phyloP scores from a whole-genome alignment of 2,888 invertebrate genomes.

The Parthenolecanium corni region DNA sequence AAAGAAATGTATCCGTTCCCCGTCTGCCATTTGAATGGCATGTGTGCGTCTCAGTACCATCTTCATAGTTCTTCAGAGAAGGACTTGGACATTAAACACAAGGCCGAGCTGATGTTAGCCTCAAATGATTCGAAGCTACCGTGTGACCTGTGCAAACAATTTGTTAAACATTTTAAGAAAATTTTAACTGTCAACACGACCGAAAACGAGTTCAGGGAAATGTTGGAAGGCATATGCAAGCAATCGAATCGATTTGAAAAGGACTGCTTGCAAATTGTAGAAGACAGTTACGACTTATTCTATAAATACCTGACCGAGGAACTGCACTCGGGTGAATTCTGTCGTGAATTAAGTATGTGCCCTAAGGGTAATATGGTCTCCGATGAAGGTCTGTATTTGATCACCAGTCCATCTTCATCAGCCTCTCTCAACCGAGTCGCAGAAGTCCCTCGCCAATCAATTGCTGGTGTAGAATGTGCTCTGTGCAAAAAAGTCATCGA shows the following conservation, averaged over 20 bases:
- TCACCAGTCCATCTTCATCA: not conserved
- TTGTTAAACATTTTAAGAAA: conserved; percentile 67
- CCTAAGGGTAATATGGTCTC: conserved; percentile 36
- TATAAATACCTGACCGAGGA: conserved; percentile 58
- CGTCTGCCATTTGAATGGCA: conserved; percentile 64
- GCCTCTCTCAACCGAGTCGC: not conserved
- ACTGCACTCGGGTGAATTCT: conserved; percentile 57
- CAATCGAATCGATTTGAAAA: conserved; percentile 60
- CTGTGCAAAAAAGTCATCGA: conserved; percentile 74
- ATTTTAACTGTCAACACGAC: conserved; percentile 74
- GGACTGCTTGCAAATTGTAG: conserved; percentile 64
- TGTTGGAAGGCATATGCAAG: conserved; percentile 58
- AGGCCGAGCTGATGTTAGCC: not conserved
- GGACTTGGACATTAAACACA: not conserved
- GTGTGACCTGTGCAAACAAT: conserved; percentile 74
- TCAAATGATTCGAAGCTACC: conserved; percentile 48
- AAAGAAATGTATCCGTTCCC: conserved; percentile 51
- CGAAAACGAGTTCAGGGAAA: conserved; percentile 63
- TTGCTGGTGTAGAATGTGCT: conserved; percentile 45
- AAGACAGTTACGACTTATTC: conserved; percentile 62
- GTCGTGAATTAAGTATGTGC: conserved; percentile 59
- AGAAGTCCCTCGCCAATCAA: not conserved
- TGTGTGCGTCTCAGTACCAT: conserved; percentile 43
- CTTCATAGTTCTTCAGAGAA: not conserved
- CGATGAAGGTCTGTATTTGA: not conserved